Evolutionary conservation across 2,113 vertebrate species (phyloP).

Genomic region (Gallinago undulata): DNA sequence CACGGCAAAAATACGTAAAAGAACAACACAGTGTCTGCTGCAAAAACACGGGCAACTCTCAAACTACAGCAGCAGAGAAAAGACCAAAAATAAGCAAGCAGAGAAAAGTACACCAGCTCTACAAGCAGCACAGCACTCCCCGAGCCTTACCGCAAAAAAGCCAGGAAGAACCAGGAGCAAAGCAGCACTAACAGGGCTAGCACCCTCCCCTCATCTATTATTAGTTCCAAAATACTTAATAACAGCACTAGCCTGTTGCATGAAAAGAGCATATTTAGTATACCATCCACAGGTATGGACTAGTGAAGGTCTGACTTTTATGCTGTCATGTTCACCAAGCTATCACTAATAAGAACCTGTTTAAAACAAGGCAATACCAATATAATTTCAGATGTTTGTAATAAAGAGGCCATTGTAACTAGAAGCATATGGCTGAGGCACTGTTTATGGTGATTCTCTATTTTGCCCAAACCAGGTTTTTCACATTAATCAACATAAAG

Average conservation of each 20-base stretch:
- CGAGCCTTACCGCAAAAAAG: not conserved
- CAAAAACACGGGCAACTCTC: not conserved
- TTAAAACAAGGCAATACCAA: not conserved
- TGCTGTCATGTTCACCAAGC: not conserved
- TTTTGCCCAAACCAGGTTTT: not conserved
- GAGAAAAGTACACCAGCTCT: not conserved
- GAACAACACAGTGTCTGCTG: too few relatives aligned
- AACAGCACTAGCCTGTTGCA: not conserved
- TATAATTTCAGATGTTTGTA: not conserved
- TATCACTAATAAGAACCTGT: not conserved
- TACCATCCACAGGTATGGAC: not conserved
- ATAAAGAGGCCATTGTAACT: not conserved
- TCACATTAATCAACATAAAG: slow-evolving; percentile 2
- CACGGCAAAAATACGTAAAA: not conserved
- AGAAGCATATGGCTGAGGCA: not conserved
- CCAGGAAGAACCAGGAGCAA: not conserved
- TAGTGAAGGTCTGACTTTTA: not conserved
- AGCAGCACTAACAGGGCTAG: not conserved
- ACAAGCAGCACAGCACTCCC: not conserved
- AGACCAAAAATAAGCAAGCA: not conserved
- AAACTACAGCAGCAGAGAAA: not conserved
- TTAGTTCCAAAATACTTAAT: not conserved
- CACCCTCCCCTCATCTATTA: not conserved
- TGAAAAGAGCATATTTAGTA: fast-evolving
- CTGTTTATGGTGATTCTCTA: not conserved